phyloP scores from a whole-genome alignment of 1,140 invertebrate genomes.

The Triops longicaudatus region DNA sequence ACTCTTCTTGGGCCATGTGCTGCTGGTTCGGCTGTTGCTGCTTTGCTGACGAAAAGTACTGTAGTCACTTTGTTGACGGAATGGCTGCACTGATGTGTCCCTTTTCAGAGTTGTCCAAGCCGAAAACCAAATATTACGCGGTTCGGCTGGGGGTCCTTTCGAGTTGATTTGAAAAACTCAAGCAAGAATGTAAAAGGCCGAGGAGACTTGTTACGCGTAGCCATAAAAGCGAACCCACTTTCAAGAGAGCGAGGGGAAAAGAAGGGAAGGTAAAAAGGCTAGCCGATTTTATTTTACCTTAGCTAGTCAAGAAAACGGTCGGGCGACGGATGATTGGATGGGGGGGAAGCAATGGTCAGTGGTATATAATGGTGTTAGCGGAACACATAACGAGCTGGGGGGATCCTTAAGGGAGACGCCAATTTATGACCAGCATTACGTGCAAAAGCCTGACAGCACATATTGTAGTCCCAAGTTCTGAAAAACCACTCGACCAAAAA shows the following conservation, averaged over 20 bases:
- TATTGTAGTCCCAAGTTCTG: conserved; percentile 1
- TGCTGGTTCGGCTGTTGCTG: background rate
- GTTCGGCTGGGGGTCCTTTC: background rate
- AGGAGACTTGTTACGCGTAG: background rate
- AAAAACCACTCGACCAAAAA: background rate
- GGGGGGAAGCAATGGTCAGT: background rate
- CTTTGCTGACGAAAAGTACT: background rate
- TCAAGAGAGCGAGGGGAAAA: too few species aligned
- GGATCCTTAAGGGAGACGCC: conserved; percentile 9
- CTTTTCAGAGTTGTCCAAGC: background rate
- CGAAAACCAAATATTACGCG: conserved; percentile 15
- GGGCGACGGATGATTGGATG: conserved; percentile 10
- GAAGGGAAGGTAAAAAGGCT: background rate
- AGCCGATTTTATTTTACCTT: background rate
- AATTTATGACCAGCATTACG: conserved; percentile 12
- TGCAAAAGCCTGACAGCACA: conserved; percentile 4
- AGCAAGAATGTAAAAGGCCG: background rate
- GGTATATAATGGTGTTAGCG: conserved; percentile 12
- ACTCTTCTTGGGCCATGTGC: background rate
- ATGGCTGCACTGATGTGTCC: background rate
- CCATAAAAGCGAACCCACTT: too few species aligned
- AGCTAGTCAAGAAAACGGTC: background rate
- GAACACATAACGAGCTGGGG: background rate
- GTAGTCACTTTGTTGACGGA: background rate
- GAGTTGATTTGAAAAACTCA: background rate